These are phyloP conservation scores for Caracal caracal DNA, from an alignment of 2,113 vertebrate genomes.

Conservation along the genomic window DNA sequence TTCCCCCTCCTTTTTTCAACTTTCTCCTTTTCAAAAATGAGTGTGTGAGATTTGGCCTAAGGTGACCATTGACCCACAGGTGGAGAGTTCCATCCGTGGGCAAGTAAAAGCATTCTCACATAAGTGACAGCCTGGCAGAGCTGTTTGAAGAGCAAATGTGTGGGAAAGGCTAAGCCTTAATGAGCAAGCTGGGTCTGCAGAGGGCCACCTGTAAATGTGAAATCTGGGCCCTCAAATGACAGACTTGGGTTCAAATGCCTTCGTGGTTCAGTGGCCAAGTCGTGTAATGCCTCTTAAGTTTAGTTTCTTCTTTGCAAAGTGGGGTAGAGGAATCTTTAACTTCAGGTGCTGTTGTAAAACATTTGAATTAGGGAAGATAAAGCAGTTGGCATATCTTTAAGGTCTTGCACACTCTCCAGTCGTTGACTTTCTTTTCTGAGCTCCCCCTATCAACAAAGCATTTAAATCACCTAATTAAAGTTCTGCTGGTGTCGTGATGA, in stretches of 20 bases:
- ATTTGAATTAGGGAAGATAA: not conserved
- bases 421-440: not conserved
- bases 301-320: not conserved
- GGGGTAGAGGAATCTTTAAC: not conserved
- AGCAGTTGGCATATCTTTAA: not conserved
- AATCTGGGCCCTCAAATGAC: not conserved
- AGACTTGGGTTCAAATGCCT: not conserved
- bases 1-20: not conserved
- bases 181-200: not conserved
- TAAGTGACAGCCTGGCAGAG: not conserved
- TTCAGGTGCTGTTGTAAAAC: not conserved
- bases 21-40: not conserved
- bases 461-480: constrained; percentile 32
- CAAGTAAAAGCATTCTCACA: not conserved
- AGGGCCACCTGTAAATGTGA: not conserved
- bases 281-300: not conserved
- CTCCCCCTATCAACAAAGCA: not conserved
- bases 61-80: not conserved
- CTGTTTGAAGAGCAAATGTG: not conserved
- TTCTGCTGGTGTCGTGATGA: not conserved
- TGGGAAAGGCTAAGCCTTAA: not conserved
- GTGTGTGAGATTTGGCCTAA: not conserved
- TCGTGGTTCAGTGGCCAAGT: not conserved
- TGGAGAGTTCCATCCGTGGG: not conserved
- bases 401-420: not conserved